Evolutionary conservation across 2,113 vertebrate species (phyloP).

Genomic region (Girardinichthys multiradiatus): DNA sequence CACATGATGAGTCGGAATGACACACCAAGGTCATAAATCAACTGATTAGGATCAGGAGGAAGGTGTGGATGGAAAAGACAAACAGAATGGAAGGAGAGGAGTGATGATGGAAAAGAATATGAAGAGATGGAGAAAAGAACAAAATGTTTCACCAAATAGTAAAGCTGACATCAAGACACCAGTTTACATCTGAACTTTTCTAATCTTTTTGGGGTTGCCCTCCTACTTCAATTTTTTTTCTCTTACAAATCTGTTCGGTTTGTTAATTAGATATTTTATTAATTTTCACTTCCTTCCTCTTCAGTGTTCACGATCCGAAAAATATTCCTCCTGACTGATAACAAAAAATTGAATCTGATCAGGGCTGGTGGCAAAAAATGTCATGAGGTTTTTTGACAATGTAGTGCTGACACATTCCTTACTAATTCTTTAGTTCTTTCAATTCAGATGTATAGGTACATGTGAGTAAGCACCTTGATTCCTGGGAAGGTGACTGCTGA

Average conservation of each 20-base stretch:
- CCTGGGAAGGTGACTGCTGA: slow-evolving; percentile 78
- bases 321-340: no score
- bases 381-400: no score
- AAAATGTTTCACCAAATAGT: background rate
- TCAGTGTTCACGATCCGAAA: background rate
- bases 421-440: background rate
- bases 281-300: background rate
- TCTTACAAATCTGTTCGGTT: no score
- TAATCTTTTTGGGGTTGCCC: background rate
- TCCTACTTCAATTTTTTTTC: no score
- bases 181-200: no score
- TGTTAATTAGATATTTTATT: no score
- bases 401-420: no score
- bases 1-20: slow-evolving; percentile 86
- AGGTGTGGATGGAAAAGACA: background rate
- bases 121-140: background rate
- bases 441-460: background rate
- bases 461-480: slow-evolving; percentile 64
- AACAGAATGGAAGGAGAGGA: background rate
- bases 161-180: background rate
- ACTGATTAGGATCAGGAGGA: slow-evolving; percentile 64
- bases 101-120: background rate
- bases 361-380: no score
- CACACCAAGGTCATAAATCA: slow-evolving; percentile 85
- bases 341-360: no score